Base-by-base conservation (phyloP, 2,888 invertebrate species). In the Mythimna albipuncta region DNA sequence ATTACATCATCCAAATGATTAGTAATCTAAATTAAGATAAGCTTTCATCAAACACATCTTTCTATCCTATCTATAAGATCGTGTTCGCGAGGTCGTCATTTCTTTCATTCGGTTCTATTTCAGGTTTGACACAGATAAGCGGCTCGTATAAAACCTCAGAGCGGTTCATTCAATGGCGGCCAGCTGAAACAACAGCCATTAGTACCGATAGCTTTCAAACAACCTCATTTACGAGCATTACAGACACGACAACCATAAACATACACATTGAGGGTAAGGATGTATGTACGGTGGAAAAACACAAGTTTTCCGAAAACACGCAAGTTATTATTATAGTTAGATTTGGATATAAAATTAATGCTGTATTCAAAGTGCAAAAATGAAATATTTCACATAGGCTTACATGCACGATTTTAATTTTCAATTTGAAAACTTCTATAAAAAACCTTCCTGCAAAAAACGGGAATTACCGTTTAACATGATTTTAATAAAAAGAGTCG, bases 141-240 rank as follows among this genome's bases (percentile, higher is more conserved):
- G 32, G 64, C 57, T 73, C 69, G 64, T 70, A 74, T 70, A 69
- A 68, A 73, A 67, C 79, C 69, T 78, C 69, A 68, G 55, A 52
- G 69, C 66, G 79, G 79, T 68, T 58, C 74, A 74, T 68, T 82
- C 64, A 82, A 74, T 69, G 66, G 52, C 69, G 38, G 47, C 61
- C 80, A 78, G 83, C 80, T 81, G 83, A 57, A 68, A 82, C 73
- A 82, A 83, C 83, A 79, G 35, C 52, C 55, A 75, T 81, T 74
- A 81, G 65, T 68, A 70, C 61, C n/a, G 64, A 83, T 74, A 44
- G 73, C 54, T 78, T 72, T 70, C 73, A 78, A 82, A 81, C 74
- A 74, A 82, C 64, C 83, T 74, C 83, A 59, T 74, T 81, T 79
- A 82, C 66, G 79, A 81, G 26, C 69, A 59, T 58, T 70, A 68